Conservation (phyloP, 2,888 invertebrate genomes). For the Nemotelus pantherinus region DNA sequence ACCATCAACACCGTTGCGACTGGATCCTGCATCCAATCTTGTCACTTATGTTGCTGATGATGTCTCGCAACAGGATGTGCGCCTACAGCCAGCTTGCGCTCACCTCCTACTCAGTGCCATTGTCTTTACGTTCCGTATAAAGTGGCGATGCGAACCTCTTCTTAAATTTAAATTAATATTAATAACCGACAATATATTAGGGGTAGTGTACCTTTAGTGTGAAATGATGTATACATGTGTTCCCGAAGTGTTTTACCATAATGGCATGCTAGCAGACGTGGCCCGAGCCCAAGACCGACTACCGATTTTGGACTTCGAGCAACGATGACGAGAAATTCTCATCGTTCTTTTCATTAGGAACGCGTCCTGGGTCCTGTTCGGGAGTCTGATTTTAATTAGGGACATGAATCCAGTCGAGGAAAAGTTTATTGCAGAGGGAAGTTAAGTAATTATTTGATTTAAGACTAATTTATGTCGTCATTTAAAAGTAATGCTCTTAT, state of each 20-base stretch:
- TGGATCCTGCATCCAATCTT: slow-evolving; percentile 28
- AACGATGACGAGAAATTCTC: slow-evolving; percentile 39
- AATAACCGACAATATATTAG: slow-evolving; percentile 50
- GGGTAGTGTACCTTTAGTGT: slow-evolving; percentile 47
- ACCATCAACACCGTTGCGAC: slow-evolving; percentile 33
- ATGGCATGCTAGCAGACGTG: neutral
- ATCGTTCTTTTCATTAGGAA: slow-evolving; percentile 43
- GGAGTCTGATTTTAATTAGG: slow-evolving; percentile 51
- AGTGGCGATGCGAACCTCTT: slow-evolving; percentile 42
- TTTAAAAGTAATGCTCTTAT: slow-evolving; percentile 51
- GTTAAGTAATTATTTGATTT: slow-evolving; percentile 52
- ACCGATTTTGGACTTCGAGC: neutral
- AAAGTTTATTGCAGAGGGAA: slow-evolving; percentile 49
- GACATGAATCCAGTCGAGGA: slow-evolving; percentile 48
- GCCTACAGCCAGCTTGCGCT: neutral
- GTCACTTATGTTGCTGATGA: slow-evolving; percentile 34
- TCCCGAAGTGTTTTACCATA: slow-evolving; percentile 32
- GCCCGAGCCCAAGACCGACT: neutral
- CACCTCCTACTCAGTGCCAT: neutral
- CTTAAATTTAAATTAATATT: slow-evolving; percentile 52
- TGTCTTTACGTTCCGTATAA: slow-evolving; percentile 22
- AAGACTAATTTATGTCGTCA: slow-evolving; percentile 50
- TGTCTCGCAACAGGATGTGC: slow-evolving; percentile 14
- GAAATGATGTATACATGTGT: slow-evolving; percentile 50
- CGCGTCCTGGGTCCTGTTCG: slow-evolving; percentile 29